Percentiles rank a stretch among this genome's conserved stretches.
phyloP scores from a whole-genome alignment of 2,113 vertebrate species.

The Bungarus multicinctus region DNA sequence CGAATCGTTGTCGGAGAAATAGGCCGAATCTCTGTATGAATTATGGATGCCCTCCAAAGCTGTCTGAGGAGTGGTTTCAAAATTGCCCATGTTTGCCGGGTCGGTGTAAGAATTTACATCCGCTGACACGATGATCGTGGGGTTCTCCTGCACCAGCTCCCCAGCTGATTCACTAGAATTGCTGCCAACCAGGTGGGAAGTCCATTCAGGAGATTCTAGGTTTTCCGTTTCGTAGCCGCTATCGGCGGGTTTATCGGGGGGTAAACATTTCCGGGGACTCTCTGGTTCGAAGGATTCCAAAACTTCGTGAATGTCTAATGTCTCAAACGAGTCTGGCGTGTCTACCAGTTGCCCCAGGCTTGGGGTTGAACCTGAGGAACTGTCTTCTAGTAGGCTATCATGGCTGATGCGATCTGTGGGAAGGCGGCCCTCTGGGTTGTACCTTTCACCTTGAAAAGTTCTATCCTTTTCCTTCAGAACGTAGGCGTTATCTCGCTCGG shows the following conservation, averaged over 20 bases:
- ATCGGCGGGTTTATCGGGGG: conserved; percentile 90
- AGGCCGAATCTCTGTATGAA: conserved; percentile 91
- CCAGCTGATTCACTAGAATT: conserved; percentile 58
- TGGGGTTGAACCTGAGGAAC: conserved; percentile 72
- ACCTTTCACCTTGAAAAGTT: conserved; percentile 30
- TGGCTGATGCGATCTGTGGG: conserved; percentile 86
- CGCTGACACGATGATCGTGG: conserved; percentile 85
- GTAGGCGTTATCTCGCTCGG: conserved; percentile 1
- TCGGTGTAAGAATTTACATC: conserved; percentile 59
- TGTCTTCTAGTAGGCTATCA: conserved; percentile 89
- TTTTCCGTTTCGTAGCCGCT: conserved; percentile 98
- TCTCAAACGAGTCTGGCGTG: conserved; percentile 91
- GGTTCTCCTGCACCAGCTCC: conserved; percentile 62
- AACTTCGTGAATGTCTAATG: conserved; percentile 80
- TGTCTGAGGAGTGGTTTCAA: conserved; percentile 62
- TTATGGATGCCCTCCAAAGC: conserved; percentile 67
- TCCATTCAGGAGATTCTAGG: conserved; percentile 96
- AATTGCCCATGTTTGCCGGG: conserved; percentile 34
- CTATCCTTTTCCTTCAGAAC: conserved; percentile 32
- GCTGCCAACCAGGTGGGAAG: conserved; percentile 75
- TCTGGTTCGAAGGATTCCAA: conserved; percentile 68
- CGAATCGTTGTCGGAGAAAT: conserved; percentile 96
- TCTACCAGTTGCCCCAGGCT: conserved; percentile 74
- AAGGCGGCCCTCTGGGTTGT: conserved; percentile 42
- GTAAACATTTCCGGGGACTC: conserved; percentile 78